Evolutionary conservation across 2,113 vertebrate species (phyloP).

Genomic region (Tyrannus savana): DNA sequence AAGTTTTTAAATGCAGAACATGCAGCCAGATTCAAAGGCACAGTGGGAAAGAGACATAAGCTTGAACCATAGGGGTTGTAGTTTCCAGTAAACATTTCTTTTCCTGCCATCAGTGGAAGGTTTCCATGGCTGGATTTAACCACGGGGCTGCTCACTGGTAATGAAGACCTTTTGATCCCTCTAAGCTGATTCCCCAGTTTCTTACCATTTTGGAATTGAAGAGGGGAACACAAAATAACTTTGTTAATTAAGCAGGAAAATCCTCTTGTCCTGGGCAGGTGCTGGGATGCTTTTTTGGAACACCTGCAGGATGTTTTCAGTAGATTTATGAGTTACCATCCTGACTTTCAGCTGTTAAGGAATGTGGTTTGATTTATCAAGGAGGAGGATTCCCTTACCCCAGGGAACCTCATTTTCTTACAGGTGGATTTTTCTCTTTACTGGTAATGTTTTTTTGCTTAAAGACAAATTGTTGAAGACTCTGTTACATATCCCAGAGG

Average conservation of each 20-base stretch:
- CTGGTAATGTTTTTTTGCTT: background rate
- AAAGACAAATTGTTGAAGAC: background rate
- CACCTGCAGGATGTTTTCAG: background rate
- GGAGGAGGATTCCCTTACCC: background rate
- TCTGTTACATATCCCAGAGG: background rate
- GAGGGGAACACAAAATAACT: background rate
- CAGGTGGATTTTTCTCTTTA: background rate
- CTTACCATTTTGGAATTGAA: background rate
- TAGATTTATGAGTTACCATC: background rate
- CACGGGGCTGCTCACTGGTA: background rate
- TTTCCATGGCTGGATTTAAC: background rate
- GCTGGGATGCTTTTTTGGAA: background rate
- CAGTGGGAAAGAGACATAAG: conserved; percentile 31
- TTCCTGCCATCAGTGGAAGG: background rate
- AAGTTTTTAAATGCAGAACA: conserved; percentile 24
- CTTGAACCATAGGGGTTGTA: background rate
- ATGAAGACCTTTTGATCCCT: background rate
- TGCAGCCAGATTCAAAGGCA: conserved; percentile 50
- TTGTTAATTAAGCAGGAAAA: conserved; percentile 27
- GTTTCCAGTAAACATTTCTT: conserved; percentile 10
- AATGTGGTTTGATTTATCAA: background rate
- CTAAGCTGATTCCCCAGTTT: background rate
- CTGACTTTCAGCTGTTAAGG: background rate
- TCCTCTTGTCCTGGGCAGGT: background rate
- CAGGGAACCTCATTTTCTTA: background rate